A percentile compares a stretch with the other conserved stretches of the same genome.
Evolutionary conservation across 1,140 invertebrate species (phyloP).

Genomic region (Atta cephalotes): DNA sequence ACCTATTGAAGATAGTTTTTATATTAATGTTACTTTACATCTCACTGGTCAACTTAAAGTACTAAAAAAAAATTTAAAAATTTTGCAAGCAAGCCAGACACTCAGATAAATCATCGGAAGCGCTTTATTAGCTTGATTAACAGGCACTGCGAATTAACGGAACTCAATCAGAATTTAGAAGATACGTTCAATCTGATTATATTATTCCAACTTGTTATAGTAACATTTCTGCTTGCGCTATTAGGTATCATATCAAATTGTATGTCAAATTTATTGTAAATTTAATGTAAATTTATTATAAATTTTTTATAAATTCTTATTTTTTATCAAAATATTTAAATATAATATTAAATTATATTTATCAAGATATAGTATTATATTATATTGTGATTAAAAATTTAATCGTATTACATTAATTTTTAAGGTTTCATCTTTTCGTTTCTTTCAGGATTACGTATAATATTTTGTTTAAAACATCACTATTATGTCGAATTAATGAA

Average conservation of each 20-base stretch:
- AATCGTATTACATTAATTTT: not conserved
- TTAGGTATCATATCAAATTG: constrained; percentile 61
- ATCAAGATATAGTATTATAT: too few species aligned
- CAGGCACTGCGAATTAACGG: constrained; percentile 35
- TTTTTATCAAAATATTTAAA: not conserved
- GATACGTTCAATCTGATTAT: constrained; percentile 43
- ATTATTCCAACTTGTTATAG: constrained; percentile 39
- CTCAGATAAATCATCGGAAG: constrained; percentile 13
- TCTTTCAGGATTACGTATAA: constrained; percentile 70
- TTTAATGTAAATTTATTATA: not conserved
- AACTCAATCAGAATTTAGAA: constrained; percentile 19
- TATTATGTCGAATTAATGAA: constrained; percentile 23
- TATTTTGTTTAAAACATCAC: constrained; percentile 63
- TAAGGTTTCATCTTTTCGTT: not conserved
- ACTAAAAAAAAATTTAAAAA: constrained; percentile 24
- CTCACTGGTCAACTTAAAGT: constrained; percentile 45
- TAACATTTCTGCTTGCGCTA: constrained; percentile 30
- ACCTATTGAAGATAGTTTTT: constrained; percentile 63
- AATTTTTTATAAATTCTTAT: not conserved
- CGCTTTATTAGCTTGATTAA: constrained; percentile 31
- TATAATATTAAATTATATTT: too few species aligned
- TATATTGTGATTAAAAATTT: not conserved
- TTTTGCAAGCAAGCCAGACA: constrained; percentile 25
- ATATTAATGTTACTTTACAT: constrained; percentile 50
- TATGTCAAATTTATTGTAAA: not conserved